Percentiles rank a stretch among this genome's conserved stretches.
Evolutionary conservation across 2,113 vertebrate species (phyloP).

Genomic region (Chionomys nivalis): DNA sequence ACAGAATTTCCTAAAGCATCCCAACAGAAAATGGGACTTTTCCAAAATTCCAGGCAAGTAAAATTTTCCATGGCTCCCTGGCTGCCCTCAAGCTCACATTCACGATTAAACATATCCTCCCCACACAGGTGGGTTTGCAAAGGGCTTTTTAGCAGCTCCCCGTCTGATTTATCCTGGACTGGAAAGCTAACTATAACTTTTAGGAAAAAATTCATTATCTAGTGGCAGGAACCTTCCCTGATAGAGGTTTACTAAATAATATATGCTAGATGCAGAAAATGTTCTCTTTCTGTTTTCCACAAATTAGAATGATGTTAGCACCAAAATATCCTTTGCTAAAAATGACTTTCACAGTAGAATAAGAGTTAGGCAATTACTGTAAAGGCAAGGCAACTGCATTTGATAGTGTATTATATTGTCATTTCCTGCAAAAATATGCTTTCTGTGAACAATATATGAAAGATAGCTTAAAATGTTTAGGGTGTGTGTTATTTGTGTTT

Average conservation of each 20-base stretch:
- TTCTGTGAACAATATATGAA: not conserved
- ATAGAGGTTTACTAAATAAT: slow-evolving; percentile 64
- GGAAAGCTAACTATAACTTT: slow-evolving; percentile 55
- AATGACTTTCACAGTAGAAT: slow-evolving; percentile 27
- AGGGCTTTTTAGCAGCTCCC: slow-evolving; percentile 11
- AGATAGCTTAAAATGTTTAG: not conserved
- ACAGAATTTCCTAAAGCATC: slow-evolving; percentile 18
- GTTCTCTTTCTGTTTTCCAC: slow-evolving; percentile 46
- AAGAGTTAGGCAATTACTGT: slow-evolving; percentile 26
- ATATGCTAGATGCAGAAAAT: slow-evolving; percentile 31
- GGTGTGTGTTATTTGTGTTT: not conserved
- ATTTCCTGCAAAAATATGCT: slow-evolving; percentile 30
- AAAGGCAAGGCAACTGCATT: not conserved
- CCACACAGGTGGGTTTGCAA: not conserved
- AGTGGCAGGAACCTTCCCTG: slow-evolving; percentile 7
- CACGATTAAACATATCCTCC: not conserved
- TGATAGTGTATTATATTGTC: slow-evolving; percentile 14
- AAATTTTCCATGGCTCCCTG: not conserved
- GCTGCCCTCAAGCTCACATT: not conserved
- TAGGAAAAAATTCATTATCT: slow-evolving; percentile 58
- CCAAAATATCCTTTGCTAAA: not conserved
- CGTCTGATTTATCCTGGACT: slow-evolving; percentile 31
- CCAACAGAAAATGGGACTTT: not conserved
- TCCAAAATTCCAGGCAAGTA: not conserved
- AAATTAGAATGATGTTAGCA: slow-evolving; percentile 40